These are phyloP conservation scores for Mus musculus DNA, from an alignment of 2,113 vertebrate genomes.

Conservation along the genomic window DNA sequence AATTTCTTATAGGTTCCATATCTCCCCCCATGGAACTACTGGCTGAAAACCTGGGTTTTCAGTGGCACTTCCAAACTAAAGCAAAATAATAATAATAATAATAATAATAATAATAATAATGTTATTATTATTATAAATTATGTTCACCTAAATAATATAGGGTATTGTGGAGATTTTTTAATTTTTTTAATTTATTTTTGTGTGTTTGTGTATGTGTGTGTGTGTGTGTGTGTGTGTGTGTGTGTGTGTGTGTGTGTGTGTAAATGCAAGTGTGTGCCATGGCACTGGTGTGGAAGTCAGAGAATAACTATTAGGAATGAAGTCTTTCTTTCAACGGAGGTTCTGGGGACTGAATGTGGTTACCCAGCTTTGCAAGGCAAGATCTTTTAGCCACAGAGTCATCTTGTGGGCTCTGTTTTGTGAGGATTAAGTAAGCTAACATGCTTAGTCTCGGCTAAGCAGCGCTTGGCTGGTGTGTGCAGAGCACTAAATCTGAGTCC, in stretches of 20 bases:
- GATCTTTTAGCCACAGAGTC: background rate
- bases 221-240: background rate
- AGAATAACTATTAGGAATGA: background rate
- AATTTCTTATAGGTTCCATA: background rate
- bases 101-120: background rate
- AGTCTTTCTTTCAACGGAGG: background rate
- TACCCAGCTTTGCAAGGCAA: too few relatives aligned
- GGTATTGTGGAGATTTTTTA: background rate
- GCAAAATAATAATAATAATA: constrained; percentile 16
- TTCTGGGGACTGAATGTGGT: background rate
- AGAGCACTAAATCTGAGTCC: background rate
- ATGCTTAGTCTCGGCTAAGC: background rate
- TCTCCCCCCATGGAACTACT: background rate
- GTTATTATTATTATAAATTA: background rate
- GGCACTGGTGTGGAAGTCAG: background rate
- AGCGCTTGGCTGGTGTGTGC: background rate
- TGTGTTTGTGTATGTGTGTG: background rate
- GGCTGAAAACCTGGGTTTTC: background rate
- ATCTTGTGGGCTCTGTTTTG: background rate
- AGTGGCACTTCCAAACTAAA: background rate
- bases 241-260: background rate
- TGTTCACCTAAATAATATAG: background rate
- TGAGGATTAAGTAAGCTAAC: constrained; percentile 14
- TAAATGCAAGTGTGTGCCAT: background rate
- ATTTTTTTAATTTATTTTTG: background rate